A percentile compares a stretch with the other conserved stretches of the same genome.
Evolutionary conservation across 2,888 invertebrate genomes (phyloP).

Genomic region (Drosophila koepferae): DNA sequence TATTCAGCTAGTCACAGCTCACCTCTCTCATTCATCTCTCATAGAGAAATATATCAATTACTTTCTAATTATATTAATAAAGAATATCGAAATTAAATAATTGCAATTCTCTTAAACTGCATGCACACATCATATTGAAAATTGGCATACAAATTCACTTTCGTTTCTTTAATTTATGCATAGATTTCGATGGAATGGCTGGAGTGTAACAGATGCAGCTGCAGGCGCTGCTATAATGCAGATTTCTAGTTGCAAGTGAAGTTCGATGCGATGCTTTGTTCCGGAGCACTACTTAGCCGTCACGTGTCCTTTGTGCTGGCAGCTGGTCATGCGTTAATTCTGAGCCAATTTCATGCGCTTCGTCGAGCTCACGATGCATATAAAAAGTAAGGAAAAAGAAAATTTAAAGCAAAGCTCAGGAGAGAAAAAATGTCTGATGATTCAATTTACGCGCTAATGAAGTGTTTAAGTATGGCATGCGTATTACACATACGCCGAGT

Average conservation of each 20-base stretch:
- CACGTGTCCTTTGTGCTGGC: constrained; percentile 1
- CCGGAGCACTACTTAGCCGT: not conserved
- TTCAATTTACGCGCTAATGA: constrained; percentile 56
- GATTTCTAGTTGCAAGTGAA: not conserved
- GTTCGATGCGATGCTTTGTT: not conserved
- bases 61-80: too few relatives aligned
- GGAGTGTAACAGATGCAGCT: constrained; percentile 1
- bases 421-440: not conserved
- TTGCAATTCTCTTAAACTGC: not conserved
- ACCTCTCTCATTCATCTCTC: too few relatives aligned
- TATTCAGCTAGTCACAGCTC: too few relatives aligned
- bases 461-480: constrained; percentile 46
- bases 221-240: not conserved
- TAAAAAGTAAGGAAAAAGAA: not conserved
- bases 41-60: too few relatives aligned
- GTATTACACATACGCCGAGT: constrained; percentile 44
- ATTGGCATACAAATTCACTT: not conserved
- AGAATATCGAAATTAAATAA: not conserved
- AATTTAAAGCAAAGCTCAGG: constrained; percentile 6
- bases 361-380: constrained; percentile 4
- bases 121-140: not conserved
- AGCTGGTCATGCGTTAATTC: constrained; percentile 46
- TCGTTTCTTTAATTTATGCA: not conserved
- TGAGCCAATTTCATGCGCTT: constrained; percentile 37
- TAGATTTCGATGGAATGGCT: not conserved